Evolutionary conservation across 2,113 vertebrate genomes (phyloP).

Genomic region (Takifugu bimaculatus): DNA sequence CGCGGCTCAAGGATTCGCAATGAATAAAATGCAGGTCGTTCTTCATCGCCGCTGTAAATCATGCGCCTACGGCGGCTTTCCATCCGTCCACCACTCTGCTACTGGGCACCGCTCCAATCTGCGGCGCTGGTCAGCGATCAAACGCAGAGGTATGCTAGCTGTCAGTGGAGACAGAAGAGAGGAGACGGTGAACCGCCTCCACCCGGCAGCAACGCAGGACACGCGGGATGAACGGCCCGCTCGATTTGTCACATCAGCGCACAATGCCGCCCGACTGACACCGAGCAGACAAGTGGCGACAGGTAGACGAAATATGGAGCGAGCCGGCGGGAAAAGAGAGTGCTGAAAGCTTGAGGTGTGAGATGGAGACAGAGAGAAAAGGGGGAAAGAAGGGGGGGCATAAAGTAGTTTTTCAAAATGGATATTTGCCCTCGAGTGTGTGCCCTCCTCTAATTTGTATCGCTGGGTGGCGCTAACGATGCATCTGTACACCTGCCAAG

Average conservation of each 20-base stretch:
- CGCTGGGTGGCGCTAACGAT: conserved; percentile 74
- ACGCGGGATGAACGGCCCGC: conserved; percentile 48
- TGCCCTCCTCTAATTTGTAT: conserved; percentile 21
- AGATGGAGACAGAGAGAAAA: conserved; percentile 20
- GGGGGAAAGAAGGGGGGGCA: conserved; percentile 3
- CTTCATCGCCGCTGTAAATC: conserved; percentile 37
- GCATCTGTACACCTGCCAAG: conserved; percentile 58
- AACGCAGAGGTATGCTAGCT: conserved; percentile 39
- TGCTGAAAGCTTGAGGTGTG: conserved; percentile 13
- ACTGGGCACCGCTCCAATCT: conserved; percentile 52
- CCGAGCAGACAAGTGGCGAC: conserved; percentile 33
- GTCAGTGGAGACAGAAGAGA: conserved; percentile 42
- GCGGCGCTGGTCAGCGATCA: conserved; percentile 43
- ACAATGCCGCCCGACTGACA: conserved; percentile 44
- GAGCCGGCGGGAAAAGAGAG: conserved; percentile 23
- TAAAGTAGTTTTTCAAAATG: too few species aligned
- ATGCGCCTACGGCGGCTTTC: conserved; percentile 27
- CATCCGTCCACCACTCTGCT: conserved; percentile 41
- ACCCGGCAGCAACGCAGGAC: conserved; percentile 24
- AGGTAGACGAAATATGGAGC: conserved; percentile 5
- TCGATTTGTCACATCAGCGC: conserved; percentile 53
- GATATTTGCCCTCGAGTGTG: too few species aligned
- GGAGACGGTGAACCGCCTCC: conserved; percentile 7
- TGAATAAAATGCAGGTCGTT: conserved; percentile 24
- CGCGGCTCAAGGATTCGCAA: conserved; percentile 24